phyloP scores from a whole-genome alignment of 2,113 vertebrate species.

The Syngnathus floridae region DNA sequence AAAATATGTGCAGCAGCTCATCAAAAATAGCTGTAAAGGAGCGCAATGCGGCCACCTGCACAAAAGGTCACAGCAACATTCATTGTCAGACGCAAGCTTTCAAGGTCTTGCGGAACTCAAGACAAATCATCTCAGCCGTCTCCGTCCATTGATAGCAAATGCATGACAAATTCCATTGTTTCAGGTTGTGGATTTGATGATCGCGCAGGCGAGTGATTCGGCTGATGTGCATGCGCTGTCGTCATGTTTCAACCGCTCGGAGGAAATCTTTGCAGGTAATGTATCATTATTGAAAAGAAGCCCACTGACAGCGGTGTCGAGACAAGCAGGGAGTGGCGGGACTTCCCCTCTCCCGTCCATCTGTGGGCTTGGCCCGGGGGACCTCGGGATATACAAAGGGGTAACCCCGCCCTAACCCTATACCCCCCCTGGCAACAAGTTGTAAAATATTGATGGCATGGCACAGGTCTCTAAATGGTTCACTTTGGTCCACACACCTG shows the following conservation, averaged over 20 bases:
- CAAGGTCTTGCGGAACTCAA: too few species aligned
- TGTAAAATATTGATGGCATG: conserved; percentile 24
- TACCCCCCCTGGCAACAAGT: conserved; percentile 11
- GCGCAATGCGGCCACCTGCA: conserved; percentile 88
- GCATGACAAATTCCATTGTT: too few species aligned
- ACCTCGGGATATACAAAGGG: conserved; percentile 43
- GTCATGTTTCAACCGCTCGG: too few species aligned
- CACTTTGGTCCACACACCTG: conserved; percentile 73
- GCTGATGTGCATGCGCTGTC: too few species aligned
- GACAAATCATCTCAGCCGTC: too few species aligned
- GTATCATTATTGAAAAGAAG: too few species aligned
- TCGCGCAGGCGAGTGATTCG: too few species aligned
- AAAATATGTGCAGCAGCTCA: conserved; percentile 96
- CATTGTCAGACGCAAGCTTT: background rate
- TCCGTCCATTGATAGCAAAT: too few species aligned
- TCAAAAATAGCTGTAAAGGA: conserved; percentile 96
- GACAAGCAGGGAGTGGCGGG: conserved; percentile 16
- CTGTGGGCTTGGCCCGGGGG: conserved; percentile 34
- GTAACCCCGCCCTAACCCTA: too few species aligned
- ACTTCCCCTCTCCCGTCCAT: background rate
- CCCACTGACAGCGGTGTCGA: background rate
- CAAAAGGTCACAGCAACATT: background rate
- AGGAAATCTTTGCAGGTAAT: too few species aligned
- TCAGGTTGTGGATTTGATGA: too few species aligned
- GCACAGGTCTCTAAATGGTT: background rate